Evolutionary conservation across 2,113 vertebrate genomes (phyloP).

Genomic region (Lates calcarifer): DNA sequence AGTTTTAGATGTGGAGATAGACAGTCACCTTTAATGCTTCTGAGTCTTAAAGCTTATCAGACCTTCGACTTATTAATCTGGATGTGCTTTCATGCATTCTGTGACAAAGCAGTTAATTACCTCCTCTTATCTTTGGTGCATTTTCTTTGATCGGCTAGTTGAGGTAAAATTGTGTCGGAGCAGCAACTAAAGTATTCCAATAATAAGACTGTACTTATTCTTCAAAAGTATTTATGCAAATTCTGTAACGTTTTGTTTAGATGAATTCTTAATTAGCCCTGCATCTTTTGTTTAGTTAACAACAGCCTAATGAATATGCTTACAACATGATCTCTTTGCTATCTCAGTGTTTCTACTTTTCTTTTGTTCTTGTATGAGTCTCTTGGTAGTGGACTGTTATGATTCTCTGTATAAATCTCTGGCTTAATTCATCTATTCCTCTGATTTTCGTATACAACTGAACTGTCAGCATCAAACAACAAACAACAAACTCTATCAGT

Average conservation of each 20-base stretch:
- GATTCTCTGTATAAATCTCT: background rate
- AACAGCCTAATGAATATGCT: background rate
- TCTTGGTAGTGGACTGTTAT: conserved; percentile 56
- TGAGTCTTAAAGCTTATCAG: conserved; percentile 46
- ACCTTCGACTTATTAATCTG: conserved; percentile 38
- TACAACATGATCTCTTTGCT: conserved; percentile 13
- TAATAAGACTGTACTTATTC: background rate
- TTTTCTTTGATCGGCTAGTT: conserved; percentile 32
- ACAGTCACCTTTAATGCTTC: conserved; percentile 19
- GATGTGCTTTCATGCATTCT: conserved; percentile 46
- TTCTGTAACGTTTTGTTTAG: background rate
- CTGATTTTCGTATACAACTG: conserved; percentile 10
- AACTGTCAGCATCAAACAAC: conserved; percentile 1
- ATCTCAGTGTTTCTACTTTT: conserved; percentile 17
- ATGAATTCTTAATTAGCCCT: conserved; percentile 12
- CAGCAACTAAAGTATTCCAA: background rate
- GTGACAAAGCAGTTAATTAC: conserved; percentile 48
- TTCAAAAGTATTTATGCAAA: conserved; percentile 17
- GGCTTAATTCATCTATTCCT: conserved; percentile 14
- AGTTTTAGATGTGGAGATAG: background rate
- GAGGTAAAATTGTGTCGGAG: background rate
- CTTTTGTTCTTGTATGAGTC: conserved; percentile 48
- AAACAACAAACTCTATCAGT: background rate
- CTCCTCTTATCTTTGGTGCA: conserved; percentile 54
- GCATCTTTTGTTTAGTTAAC: conserved; percentile 31